phyloP scores from a whole-genome alignment of 2,888 invertebrate genomes.

The Ichneumoninae sp. region DNA sequence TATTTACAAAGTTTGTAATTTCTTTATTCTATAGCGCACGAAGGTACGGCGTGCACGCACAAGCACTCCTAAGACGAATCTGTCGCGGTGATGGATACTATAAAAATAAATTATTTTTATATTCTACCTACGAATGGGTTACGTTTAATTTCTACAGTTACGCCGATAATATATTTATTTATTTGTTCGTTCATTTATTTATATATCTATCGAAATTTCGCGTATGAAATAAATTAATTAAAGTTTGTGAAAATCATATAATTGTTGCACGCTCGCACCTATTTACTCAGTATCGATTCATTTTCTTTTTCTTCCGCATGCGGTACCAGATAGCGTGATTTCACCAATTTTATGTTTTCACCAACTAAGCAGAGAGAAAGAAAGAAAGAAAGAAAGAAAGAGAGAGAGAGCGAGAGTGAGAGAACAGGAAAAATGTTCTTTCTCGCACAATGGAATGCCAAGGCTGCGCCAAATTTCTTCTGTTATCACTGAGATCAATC shows the following conservation, averaged over 20 bases:
- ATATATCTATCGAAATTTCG: slow-evolving; percentile 51
- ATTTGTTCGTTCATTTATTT: slow-evolving; percentile 46
- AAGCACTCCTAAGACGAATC: slow-evolving; percentile 4
- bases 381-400: too few relatives aligned
- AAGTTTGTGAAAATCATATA: slow-evolving; percentile 52
- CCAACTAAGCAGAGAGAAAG: slow-evolving; percentile 21
- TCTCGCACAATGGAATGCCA: slow-evolving; percentile 34
- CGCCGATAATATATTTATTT: slow-evolving; percentile 44
- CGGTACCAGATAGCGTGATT: slow-evolving; percentile 29
- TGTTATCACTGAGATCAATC: slow-evolving; percentile 48
- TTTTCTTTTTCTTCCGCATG: slow-evolving; percentile 30
- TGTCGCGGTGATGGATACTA: slow-evolving; percentile 27
- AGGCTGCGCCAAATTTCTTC: slow-evolving; percentile 38
- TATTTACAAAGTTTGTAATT: slow-evolving; percentile 57
- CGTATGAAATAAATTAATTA: slow-evolving; percentile 67
- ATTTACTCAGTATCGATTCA: slow-evolving; percentile 19
- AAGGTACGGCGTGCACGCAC: not conserved
- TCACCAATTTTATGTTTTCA: slow-evolving; percentile 45
- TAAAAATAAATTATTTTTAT: slow-evolving; percentile 65
- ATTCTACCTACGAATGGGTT: slow-evolving; percentile 33
- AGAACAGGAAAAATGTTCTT: not conserved
- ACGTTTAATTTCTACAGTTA: slow-evolving; percentile 10
- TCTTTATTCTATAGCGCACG: slow-evolving; percentile 18
- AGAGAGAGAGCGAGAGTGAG: too few relatives aligned
- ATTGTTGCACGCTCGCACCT: slow-evolving; percentile 25